These are phyloP conservation scores for Mola mola DNA, from an alignment of 2,113 vertebrate genomes.

Conservation along the genomic window DNA sequence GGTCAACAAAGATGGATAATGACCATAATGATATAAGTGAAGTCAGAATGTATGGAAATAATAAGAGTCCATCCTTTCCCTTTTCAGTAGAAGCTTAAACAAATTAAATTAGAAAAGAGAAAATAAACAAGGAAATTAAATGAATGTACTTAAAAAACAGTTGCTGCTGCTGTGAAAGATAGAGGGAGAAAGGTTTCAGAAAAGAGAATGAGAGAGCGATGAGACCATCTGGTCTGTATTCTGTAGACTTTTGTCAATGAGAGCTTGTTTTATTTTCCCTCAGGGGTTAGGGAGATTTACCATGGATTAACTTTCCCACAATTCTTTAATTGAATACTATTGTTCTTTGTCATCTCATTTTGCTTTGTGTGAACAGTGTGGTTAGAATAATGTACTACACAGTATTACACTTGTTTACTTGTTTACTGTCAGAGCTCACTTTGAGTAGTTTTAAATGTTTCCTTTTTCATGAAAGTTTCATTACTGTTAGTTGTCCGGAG, in stretches of 20 bases:
- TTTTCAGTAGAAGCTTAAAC: neutral
- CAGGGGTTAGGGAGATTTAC: slow-evolving; percentile 80
- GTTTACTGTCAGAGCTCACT: slow-evolving; percentile 12
- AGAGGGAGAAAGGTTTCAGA: slow-evolving; percentile 15
- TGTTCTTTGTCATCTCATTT: slow-evolving; percentile 66
- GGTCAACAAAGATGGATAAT: slow-evolving; percentile 21
- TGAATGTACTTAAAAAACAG: neutral
- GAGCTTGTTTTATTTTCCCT: slow-evolving; percentile 79
- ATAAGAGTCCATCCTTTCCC: neutral
- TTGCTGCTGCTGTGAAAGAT: slow-evolving; percentile 14
- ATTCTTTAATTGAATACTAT: slow-evolving; percentile 67
- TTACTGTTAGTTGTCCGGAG: slow-evolving; percentile 5
- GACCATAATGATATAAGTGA: slow-evolving; percentile 7
- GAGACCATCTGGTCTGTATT: slow-evolving; percentile 78
- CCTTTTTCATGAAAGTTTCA: slow-evolving; percentile 2
- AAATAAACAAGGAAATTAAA: neutral
- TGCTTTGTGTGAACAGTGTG: slow-evolving; percentile 28
- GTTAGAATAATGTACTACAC: slow-evolving; percentile 26
- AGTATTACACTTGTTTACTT: neutral
- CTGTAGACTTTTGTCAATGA: slow-evolving; percentile 74
- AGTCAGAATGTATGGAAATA: neutral
- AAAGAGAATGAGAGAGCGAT: slow-evolving; percentile 33
- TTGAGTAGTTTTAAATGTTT: slow-evolving; percentile 18
- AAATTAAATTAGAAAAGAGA: neutral
- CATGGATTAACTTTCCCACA: slow-evolving; percentile 77